Evolutionary conservation across 1,140 invertebrate genomes (phyloP).

Genomic region (Eumaeus atala): DNA sequence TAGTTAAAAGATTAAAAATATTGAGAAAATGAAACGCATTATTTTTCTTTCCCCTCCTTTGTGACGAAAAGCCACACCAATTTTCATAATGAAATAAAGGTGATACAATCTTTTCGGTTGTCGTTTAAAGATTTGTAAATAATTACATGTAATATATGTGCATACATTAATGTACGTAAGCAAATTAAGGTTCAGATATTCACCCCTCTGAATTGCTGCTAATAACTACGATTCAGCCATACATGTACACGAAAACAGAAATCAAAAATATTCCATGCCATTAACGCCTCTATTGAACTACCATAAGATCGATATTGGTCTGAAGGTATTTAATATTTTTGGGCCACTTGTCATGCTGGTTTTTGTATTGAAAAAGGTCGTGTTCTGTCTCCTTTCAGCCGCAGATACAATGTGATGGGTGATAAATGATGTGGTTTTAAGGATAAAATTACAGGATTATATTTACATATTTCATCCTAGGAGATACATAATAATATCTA

Average conservation of each 20-base stretch:
- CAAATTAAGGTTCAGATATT: constrained; percentile 38
- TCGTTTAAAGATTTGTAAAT: constrained; percentile 16
- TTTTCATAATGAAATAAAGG: constrained; percentile 20
- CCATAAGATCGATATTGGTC: constrained; percentile 20
- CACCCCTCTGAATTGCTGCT: constrained; percentile 39
- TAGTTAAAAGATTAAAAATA: neutral
- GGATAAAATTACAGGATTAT: constrained; percentile 17
- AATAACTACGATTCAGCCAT: constrained; percentile 27
- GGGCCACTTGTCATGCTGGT: constrained; percentile 22
- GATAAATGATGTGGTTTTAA: constrained; percentile 29
- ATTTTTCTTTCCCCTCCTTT: neutral
- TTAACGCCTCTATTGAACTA: neutral
- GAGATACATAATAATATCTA: neutral
- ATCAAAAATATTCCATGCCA: constrained; percentile 1
- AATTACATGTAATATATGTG: constrained; percentile 28
- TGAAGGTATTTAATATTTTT: constrained; percentile 22
- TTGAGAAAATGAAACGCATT: neutral
- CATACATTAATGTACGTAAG: constrained; percentile 31
- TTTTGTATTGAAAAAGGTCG: constrained; percentile 29
- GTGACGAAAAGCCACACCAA: too few relatives aligned
- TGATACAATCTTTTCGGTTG: constrained; percentile 17
- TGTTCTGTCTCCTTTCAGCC: constrained; percentile 28
- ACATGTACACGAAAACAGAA: constrained; percentile 11
- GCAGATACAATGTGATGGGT: constrained; percentile 25
- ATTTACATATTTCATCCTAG: constrained; percentile 9